A percentile compares a stretch with the other conserved stretches of the same genome.
phyloP scores from a whole-genome alignment of 2,888 invertebrate genomes.

The Sympetrum striolatum region DNA sequence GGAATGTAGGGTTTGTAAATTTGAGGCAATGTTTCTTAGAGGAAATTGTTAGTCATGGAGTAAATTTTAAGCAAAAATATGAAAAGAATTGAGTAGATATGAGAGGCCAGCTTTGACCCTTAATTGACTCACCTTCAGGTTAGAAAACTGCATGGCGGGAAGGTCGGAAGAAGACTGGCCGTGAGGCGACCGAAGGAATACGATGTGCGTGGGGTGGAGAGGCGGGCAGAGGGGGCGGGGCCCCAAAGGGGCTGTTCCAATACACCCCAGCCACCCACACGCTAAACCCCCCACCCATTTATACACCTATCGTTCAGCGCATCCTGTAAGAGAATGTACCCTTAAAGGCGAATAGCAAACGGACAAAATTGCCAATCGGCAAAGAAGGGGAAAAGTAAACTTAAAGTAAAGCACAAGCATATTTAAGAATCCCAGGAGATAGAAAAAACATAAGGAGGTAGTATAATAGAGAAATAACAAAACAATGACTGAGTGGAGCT shows the following conservation, averaged over 20 bases:
- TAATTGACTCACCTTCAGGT: neutral
- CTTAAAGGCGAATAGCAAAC: no score
- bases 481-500: no score
- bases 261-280: conserved; percentile 15
- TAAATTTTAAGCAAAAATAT: no score
- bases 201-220: neutral
- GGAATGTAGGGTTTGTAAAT: no score
- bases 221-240: neutral
- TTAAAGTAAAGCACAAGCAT: no score
- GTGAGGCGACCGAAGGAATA: neutral
- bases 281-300: neutral
- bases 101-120: neutral
- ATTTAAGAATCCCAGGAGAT: no score
- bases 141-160: conserved; percentile 19
- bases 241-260: neutral
- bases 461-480: no score
- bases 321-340: neutral
- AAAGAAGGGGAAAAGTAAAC: no score
- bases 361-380: no score
- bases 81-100: neutral
- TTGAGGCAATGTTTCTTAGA: no score
- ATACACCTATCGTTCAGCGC: neutral
- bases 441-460: no score
- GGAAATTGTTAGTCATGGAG: no score
- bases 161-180: conserved; percentile 21